These are phyloP conservation scores for Pogonus chalceus DNA, from an alignment of 1,140 invertebrate genomes.

Conservation along the genomic window DNA sequence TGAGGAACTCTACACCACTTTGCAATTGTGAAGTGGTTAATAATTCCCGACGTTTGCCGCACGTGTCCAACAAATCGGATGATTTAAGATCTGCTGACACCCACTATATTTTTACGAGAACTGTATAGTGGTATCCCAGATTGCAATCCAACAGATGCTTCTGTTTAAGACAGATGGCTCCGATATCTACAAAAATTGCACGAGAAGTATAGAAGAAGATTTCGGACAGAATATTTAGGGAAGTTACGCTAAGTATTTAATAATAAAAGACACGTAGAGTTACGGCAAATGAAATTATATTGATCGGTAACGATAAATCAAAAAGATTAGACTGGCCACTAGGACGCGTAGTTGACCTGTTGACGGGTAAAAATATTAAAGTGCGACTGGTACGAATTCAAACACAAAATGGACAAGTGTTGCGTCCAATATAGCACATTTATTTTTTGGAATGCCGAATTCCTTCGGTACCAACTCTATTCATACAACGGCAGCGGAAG, in stretches of 20 bases:
- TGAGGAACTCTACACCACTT: conserved; percentile 28
- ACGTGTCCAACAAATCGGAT: conserved; percentile 22
- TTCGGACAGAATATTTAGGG: background rate
- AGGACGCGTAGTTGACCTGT: background rate
- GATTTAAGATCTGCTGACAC: conserved; percentile 8
- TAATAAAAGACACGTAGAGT: background rate
- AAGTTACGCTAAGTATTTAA: background rate
- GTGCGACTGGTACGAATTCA: background rate
- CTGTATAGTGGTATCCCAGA: conserved; percentile 21
- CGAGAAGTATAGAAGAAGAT: background rate
- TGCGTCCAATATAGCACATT: background rate
- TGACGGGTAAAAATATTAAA: background rate
- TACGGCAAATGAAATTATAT: conserved; percentile 18
- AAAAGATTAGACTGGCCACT: conserved; percentile 15
- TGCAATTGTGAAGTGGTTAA: conserved; percentile 28
- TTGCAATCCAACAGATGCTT: conserved; percentile 15
- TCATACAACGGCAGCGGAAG: no score
- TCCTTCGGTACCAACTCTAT: no score
- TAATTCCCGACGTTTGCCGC: conserved; percentile 31
- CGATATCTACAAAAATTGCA: background rate
- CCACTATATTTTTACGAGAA: background rate
- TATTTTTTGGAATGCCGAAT: no score
- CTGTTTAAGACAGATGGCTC: conserved; percentile 4
- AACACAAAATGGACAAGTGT: background rate
- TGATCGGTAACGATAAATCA: conserved; percentile 19